Percentiles rank a stretch among this genome's conserved stretches.
phyloP scores from a whole-genome alignment of 2,888 invertebrate species.

The Argynnis bischoffii region DNA sequence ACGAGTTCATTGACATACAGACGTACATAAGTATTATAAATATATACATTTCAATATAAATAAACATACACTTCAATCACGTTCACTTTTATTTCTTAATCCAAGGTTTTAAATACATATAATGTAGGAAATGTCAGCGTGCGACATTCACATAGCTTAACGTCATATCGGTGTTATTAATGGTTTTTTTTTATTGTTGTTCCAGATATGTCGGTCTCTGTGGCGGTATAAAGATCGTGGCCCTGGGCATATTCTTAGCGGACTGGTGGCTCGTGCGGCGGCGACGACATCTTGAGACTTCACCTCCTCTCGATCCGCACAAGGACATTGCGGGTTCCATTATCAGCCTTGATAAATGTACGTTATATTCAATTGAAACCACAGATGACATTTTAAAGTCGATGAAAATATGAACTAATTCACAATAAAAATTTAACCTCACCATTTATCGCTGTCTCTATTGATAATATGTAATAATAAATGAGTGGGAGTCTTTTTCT shows the following conservation, averaged over 20 bases:
- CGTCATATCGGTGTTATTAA: neutral
- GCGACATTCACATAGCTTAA: neutral
- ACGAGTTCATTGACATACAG: too few species aligned
- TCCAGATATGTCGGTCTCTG: constrained; percentile 94
- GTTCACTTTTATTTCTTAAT: neutral
- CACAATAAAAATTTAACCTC: too few species aligned
- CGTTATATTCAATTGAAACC: constrained; percentile 50
- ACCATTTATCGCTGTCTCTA: too few species aligned
- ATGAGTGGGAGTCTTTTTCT: too few species aligned
- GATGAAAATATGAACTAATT: too few species aligned
- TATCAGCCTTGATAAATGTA: constrained; percentile 92
- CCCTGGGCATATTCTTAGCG: constrained; percentile 91
- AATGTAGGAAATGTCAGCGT: constrained; percentile 2
- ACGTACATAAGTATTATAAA: too few species aligned
- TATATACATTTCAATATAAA: too few species aligned
- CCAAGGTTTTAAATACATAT: neutral
- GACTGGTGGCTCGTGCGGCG: constrained; percentile 95
- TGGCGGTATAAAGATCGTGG: constrained; percentile 93
- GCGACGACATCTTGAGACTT: constrained; percentile 84
- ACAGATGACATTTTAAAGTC: too few species aligned
- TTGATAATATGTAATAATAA: too few species aligned
- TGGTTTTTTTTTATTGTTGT: constrained; percentile 1
- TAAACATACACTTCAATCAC: too few species aligned
- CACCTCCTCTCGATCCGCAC: constrained; percentile 81
- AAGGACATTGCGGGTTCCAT: constrained; percentile 88